Percentiles rank a stretch among this genome's conserved stretches.
Conservation (phyloP, 2,888 invertebrate genomes). For the Cryptocheilus praepositus region DNA sequence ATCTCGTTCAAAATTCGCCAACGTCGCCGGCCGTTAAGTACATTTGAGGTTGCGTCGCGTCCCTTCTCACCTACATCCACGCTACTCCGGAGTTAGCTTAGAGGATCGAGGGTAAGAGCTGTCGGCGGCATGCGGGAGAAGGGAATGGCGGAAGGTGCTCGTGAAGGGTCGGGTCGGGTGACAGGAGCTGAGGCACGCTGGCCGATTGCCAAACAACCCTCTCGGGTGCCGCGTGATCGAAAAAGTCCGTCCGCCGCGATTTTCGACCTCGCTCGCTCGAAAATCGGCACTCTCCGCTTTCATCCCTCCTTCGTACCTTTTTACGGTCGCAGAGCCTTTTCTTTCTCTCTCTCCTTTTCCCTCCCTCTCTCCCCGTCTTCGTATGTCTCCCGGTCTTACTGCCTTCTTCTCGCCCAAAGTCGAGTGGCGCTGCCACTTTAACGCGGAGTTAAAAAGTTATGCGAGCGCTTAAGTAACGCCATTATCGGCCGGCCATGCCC, state of each 20-base stretch:
- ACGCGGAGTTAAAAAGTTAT: constrained; percentile 17
- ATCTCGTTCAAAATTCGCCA: constrained; percentile 67
- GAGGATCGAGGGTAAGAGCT: constrained; percentile 2
- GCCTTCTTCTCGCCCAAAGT: not conserved
- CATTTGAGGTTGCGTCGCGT: constrained; percentile 53
- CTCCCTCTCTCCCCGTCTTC: not conserved
- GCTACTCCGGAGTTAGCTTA: constrained; percentile 16
- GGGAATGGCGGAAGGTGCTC: not conserved
- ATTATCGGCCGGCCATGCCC: constrained; percentile 11
- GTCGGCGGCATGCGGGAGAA: not conserved
- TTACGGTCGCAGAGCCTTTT: not conserved
- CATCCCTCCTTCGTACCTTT: not conserved
- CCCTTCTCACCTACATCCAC: constrained; percentile 25
- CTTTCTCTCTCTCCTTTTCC: not conserved
- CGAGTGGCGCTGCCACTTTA: not conserved
- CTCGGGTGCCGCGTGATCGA: constrained; percentile 33
- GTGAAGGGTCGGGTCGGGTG: constrained; percentile 20
- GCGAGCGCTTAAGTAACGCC: constrained; percentile 11
- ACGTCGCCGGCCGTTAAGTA: constrained; percentile 66
- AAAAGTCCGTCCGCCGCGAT: constrained; percentile 45
- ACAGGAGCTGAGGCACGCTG: constrained; percentile 46
- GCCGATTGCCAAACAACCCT: constrained; percentile 52
- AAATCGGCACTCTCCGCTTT: constrained; percentile 28
- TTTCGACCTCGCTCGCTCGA: constrained; percentile 37
- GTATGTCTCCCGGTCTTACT: not conserved